These are phyloP conservation scores for Spea hammondii DNA, from an alignment of 2,797 vertebrate species.

Conservation along the genomic window DNA sequence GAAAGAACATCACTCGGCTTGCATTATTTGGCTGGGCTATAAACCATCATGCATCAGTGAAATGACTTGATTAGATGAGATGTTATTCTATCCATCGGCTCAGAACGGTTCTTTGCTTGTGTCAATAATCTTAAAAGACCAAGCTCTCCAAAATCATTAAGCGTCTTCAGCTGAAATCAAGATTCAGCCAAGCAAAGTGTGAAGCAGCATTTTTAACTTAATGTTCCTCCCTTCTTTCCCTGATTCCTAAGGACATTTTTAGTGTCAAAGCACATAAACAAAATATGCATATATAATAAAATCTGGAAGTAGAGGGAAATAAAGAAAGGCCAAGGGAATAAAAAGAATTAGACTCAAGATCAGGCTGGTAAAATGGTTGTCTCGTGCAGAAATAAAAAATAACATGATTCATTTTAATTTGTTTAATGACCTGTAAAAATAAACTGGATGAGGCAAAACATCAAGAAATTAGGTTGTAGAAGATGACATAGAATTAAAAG, in stretches of 20 bases:
- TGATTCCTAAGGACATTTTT: slow-evolving; percentile 29
- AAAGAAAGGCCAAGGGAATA: background rate
- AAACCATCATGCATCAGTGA: slow-evolving; percentile 33
- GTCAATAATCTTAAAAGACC: slow-evolving; percentile 51
- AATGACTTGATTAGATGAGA: slow-evolving; percentile 53
- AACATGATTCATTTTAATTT: slow-evolving; percentile 3
- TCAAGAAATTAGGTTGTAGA: slow-evolving; percentile 3
- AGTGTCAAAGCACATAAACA: slow-evolving; percentile 21
- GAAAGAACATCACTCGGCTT: slow-evolving; percentile 46
- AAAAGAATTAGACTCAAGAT: background rate
- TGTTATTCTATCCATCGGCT: slow-evolving; percentile 47
- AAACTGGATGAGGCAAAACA: background rate
- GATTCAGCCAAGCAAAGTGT: slow-evolving; percentile 27
- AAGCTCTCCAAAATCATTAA: slow-evolving; percentile 48
- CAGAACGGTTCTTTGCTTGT: slow-evolving; percentile 33
- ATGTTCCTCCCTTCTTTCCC: background rate
- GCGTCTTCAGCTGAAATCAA: slow-evolving; percentile 32
- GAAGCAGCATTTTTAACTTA: slow-evolving; percentile 32
- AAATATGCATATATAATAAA: slow-evolving; percentile 5
- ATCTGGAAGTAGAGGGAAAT: slow-evolving; percentile 7
- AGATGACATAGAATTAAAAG: background rate
- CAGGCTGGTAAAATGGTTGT: no score
- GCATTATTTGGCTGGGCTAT: slow-evolving; percentile 45
- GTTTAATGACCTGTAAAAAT: slow-evolving; percentile 30
- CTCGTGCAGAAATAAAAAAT: background rate